Evolutionary conservation across 2,113 vertebrate species (phyloP).

Genomic region (Zeus faber): DNA sequence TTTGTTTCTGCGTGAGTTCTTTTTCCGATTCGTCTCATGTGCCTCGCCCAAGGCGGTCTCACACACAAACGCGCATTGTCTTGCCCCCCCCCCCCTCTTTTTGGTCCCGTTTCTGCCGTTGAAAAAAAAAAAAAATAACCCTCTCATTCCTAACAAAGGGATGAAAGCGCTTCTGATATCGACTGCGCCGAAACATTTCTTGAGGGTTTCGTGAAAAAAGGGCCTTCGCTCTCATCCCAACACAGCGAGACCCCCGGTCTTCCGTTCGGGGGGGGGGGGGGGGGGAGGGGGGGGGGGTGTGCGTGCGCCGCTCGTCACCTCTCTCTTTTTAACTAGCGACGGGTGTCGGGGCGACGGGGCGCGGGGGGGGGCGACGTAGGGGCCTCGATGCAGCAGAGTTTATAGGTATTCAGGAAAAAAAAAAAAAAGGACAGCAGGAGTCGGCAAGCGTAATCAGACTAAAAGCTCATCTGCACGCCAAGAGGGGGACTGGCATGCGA

Average conservation of each 20-base stretch:
- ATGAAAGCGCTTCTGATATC: slow-evolving; percentile 30
- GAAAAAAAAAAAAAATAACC: too few species aligned
- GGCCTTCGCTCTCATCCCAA: neutral
- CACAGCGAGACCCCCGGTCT: too few species aligned
- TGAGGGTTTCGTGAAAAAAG: slow-evolving; percentile 32
- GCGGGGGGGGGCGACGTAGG: slow-evolving; percentile 32
- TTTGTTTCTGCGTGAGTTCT: slow-evolving; percentile 2
- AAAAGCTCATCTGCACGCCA: slow-evolving; percentile 70
- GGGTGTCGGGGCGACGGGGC: too few species aligned
- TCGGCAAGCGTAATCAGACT: slow-evolving; percentile 72
- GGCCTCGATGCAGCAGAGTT: slow-evolving; percentile 41
- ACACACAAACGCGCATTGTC: slow-evolving; percentile 23
- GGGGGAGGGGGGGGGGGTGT: too few species aligned
- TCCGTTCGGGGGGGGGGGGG: too few species aligned
- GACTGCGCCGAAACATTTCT: slow-evolving; percentile 9
- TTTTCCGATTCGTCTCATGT: neutral
- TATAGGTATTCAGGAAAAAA: slow-evolving; percentile 45
- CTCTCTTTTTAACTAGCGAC: slow-evolving; percentile 8
- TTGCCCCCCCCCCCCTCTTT: slow-evolving; percentile 7
- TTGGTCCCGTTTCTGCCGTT: neutral
- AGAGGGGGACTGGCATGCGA: slow-evolving; percentile 44
- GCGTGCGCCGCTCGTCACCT: too few species aligned
- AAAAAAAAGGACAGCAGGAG: slow-evolving; percentile 42
- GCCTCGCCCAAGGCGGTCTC: slow-evolving; percentile 13
- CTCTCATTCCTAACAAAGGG: neutral